Base-by-base conservation (phyloP, 37 sponge, comb jelly and placozoan genomes). In the Chondrosia reniformis region DNA sequence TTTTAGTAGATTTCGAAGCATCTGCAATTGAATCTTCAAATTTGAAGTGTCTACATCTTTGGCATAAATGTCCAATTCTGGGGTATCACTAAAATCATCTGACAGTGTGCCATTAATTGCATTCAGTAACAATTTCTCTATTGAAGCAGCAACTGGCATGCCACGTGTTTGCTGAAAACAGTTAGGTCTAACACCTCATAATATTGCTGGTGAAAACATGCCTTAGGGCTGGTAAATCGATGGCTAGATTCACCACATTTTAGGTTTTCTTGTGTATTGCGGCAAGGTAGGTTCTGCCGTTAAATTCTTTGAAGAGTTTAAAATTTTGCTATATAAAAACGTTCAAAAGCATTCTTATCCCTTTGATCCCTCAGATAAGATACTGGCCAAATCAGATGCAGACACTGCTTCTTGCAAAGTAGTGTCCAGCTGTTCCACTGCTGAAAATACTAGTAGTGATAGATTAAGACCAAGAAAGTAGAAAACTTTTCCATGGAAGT, bases 181-280 rank as follows among this genome's bases (percentile, higher is more conserved):
- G 54, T 22, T 13, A 67, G 28, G 43, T 87, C 88, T 15, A 77
- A 71, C 17, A 36, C 83, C 58, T 87, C 83, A 71, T 82, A 87
- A 59, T 87, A 87, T 55, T 76, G 84, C 59, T 87, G 38, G 27
- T 63, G 74, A 31, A 67, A 87, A 55, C 74, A 87, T 8, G 24
- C 45, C 43, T 82, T 22, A 38, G 88, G 79, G 43, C 52, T 76
- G 3, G 44, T 24, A 59, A 82, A 82, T 21, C n/a, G n/a, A n/a
- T n/a, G n/a, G n/a, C n/a, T n/a, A n/a, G n/a, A n/a, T n/a, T n/a
- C n/a, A n/a, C n/a, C n/a, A n/a, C n/a, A n/a, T n/a, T n/a, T n/a
- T n/a, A n/a, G n/a, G n/a, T n/a, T n/a, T n/a, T n/a, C n/a, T n/a
- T n/a, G n/a, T n/a, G n/a, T n/a, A n/a, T n/a, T n/a, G n/a, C n/a